phyloP scores from a whole-genome alignment of 2,888 invertebrate species.

The Muscina levida region DNA sequence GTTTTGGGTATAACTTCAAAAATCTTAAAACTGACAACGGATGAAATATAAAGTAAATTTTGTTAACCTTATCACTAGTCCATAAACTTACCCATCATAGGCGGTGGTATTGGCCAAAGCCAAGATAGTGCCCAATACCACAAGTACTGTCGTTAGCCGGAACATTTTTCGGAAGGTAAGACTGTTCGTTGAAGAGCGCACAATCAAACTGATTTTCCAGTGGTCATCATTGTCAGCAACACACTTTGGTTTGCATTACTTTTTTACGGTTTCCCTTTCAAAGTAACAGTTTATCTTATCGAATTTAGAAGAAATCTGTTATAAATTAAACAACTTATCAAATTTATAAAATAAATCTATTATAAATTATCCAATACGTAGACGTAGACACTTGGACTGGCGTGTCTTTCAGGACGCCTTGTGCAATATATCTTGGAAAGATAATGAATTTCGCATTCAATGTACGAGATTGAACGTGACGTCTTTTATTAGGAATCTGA shows the following conservation, averaged over 20 bases:
- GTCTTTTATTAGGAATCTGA: no score
- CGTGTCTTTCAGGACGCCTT: not conserved
- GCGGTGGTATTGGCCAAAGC: slow-evolving; percentile 50
- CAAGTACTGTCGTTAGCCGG: slow-evolving; percentile 59
- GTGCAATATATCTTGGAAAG: no score
- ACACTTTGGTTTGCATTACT: not conserved
- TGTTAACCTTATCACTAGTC: not conserved
- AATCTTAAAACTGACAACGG: slow-evolving; percentile 71
- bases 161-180: slow-evolving; percentile 65
- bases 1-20: slow-evolving; percentile 70
- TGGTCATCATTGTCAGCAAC: not conserved
- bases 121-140: slow-evolving; percentile 64
- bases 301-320: slow-evolving; percentile 4
- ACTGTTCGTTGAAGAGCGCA: not conserved
- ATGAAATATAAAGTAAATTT: not conserved
- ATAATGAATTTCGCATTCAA: no score
- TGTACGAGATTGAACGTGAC: no score
- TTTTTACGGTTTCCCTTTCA: not conserved
- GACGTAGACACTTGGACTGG: no score
- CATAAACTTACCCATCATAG: slow-evolving; percentile 67
- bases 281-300: slow-evolving; percentile 17
- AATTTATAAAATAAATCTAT: no score
- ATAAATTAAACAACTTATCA: slow-evolving; percentile 45
- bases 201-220: slow-evolving; percentile 32
- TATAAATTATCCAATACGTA: no score